Evolutionary conservation across 2,888 invertebrate species (phyloP).

Genomic region (Toxonevra muliebris): DNA sequence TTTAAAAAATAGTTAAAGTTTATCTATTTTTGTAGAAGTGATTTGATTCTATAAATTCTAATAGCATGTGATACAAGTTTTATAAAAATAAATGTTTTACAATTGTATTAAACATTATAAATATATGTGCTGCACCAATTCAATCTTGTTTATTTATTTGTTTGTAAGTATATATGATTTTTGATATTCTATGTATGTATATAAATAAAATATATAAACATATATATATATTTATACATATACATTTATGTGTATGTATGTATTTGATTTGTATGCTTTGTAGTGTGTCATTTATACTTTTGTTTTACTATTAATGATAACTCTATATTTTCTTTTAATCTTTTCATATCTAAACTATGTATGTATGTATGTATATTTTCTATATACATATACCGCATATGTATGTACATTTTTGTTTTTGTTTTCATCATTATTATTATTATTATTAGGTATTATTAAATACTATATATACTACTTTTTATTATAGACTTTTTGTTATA

Average conservation of each 20-base stretch:
- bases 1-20: too few species aligned
- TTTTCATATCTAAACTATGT: too few species aligned
- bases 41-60: too few species aligned
- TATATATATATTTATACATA: not conserved
- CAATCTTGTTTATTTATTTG: too few species aligned
- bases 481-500: too few species aligned
- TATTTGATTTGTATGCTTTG: not conserved
- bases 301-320: not conserved
- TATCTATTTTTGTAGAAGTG: too few species aligned
- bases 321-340: not conserved
- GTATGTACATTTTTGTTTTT: not conserved
- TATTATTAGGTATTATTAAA: not conserved
- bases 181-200: too few species aligned
- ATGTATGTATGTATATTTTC: not conserved
- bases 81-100: too few species aligned
- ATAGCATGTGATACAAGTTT: too few species aligned
- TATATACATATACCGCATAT: not conserved
- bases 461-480: not conserved
- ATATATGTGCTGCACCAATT: too few species aligned
- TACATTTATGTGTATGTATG: not conserved
- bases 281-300: not conserved
- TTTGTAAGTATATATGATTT: too few species aligned
- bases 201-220: not conserved
- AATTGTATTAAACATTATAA: too few species aligned
- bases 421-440: not conserved